Evolutionary conservation across 2,797 vertebrate species (phyloP).

Genomic region (Gymnothorax javanicus): DNA sequence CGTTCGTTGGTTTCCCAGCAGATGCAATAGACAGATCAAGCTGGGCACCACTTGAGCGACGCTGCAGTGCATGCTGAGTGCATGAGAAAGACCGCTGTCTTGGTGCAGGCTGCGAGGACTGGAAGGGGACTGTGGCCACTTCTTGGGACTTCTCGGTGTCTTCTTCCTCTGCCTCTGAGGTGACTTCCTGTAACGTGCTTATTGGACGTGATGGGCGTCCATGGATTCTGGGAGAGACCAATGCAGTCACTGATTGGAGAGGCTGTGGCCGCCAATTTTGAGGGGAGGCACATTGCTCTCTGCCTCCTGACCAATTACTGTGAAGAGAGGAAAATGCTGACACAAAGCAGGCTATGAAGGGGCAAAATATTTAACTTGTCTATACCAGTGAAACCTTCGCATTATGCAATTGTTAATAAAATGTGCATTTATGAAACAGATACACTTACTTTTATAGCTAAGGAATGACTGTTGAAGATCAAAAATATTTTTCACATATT

Average conservation of each 20-base stretch:
- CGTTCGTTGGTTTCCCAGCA: conserved; percentile 61
- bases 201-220: conserved; percentile 74
- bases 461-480: neutral
- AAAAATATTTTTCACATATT: neutral
- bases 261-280: conserved; percentile 74
- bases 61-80: conserved; percentile 77
- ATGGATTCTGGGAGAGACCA: conserved; percentile 77
- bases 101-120: conserved; percentile 72
- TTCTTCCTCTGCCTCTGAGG: conserved; percentile 75
- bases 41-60: conserved; percentile 64
- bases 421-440: neutral
- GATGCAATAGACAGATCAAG: conserved; percentile 62
- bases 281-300: conserved; percentile 66
- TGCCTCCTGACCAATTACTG: conserved; percentile 71
- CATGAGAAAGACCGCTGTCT: conserved; percentile 79
- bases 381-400: neutral
- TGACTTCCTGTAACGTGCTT: conserved; percentile 80
- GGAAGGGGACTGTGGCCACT: conserved; percentile 68
- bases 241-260: conserved; percentile 74
- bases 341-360: neutral
- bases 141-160: conserved; percentile 70
- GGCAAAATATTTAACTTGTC: neutral
- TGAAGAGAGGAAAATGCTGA: conserved; percentile 27
- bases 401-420: neutral
- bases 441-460: neutral